phyloP scores from a whole-genome alignment of 1,140 invertebrate species.

The Hormaphis cornu region DNA sequence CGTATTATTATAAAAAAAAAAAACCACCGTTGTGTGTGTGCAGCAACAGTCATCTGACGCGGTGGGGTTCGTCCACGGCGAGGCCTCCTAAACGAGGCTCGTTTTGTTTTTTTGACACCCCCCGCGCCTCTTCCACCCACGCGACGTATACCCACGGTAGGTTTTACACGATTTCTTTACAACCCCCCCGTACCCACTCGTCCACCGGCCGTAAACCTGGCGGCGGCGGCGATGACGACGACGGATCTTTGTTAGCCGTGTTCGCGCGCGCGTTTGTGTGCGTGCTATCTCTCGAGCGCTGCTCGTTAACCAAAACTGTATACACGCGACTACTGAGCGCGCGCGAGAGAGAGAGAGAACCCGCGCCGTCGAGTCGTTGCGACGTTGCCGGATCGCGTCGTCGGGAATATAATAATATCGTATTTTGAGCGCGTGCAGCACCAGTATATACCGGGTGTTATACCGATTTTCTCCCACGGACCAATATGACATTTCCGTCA shows the following conservation, averaged over 20 bases:
- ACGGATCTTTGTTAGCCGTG: slow-evolving; percentile 19
- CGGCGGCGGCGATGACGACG: background rate
- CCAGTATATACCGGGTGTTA: too few species aligned
- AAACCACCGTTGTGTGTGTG: too few species aligned
- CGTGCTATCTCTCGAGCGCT: slow-evolving; percentile 21
- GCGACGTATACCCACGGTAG: background rate
- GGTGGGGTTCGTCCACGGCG: slow-evolving; percentile 18
- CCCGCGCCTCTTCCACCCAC: background rate
- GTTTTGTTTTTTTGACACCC: slow-evolving; percentile 32
- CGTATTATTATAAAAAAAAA: too few species aligned
- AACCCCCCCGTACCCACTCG: background rate
- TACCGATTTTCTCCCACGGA: too few species aligned
- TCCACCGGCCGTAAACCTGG: background rate
- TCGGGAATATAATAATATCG: too few species aligned
- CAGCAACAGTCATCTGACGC: too few species aligned
- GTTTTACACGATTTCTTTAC: slow-evolving; percentile 26
- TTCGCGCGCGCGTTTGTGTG: background rate
- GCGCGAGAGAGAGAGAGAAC: background rate
- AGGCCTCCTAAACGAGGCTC: slow-evolving; percentile 31
- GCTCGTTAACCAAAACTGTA: slow-evolving; percentile 31
- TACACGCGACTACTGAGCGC: slow-evolving; percentile 26
- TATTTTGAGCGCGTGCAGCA: too few species aligned
- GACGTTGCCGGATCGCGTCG: background rate
- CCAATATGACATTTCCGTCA: too few species aligned
- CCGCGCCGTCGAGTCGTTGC: background rate